phyloP scores from a whole-genome alignment of 2,797 vertebrate genomes.

The Enteromius mattozi region DNA sequence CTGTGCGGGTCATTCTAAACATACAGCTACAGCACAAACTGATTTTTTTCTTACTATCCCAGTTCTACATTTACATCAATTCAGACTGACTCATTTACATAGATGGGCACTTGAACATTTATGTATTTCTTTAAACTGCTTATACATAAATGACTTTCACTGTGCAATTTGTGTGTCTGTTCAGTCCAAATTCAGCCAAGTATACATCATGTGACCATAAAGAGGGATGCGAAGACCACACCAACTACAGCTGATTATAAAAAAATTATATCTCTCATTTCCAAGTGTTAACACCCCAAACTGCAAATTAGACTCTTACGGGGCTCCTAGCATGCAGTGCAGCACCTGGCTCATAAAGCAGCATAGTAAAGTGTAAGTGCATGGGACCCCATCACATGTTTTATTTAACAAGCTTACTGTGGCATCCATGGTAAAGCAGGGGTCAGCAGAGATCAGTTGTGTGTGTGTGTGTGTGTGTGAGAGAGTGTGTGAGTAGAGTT shows the following conservation, averaged over 20 bases:
- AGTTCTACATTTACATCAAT: neutral
- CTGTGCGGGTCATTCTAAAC: neutral
- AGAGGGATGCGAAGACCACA: neutral
- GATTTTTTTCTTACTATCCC: neutral
- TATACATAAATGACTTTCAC: neutral
- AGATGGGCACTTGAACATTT: neutral
- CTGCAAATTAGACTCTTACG: neutral
- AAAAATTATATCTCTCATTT: neutral
- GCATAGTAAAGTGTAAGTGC: neutral
- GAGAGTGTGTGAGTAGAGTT: constrained; percentile 13
- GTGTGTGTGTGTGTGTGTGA: neutral
- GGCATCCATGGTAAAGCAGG: constrained; percentile 19
- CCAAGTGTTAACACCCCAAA: neutral
- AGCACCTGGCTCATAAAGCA: neutral
- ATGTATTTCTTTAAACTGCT: neutral
- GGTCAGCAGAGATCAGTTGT: constrained; percentile 24
- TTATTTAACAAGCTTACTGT: constrained; percentile 22
- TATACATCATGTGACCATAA: constrained; percentile 5
- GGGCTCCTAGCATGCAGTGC: neutral
- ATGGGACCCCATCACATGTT: constrained; percentile 5
- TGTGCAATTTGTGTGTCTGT: neutral
- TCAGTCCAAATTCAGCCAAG: constrained; percentile 6
- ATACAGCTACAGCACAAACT: neutral
- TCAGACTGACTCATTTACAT: neutral
- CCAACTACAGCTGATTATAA: neutral